Conservation (phyloP, 1,140 invertebrate species). For the Chironomus striatipennis region DNA sequence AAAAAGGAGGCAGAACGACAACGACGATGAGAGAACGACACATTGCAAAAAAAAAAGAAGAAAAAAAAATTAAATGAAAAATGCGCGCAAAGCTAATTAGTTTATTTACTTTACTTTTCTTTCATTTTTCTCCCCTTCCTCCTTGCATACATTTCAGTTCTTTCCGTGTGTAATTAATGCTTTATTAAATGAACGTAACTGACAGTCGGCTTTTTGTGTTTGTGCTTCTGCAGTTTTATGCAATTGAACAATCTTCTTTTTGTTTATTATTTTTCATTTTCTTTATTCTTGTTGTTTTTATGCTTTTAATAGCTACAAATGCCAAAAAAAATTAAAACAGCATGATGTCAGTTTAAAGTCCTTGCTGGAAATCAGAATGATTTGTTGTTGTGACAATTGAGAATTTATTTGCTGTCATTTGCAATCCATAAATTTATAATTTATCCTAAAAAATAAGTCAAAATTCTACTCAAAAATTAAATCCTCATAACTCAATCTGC, state of each 20-base stretch:
- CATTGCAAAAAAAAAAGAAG: neutral
- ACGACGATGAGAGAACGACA: neutral
- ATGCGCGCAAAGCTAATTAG: conserved; percentile 21
- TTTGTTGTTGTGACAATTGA: no score
- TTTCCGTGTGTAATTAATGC: conserved; percentile 18
- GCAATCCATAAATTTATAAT: no score
- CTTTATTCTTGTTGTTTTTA: no score
- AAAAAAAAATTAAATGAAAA: neutral
- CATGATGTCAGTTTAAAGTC: no score
- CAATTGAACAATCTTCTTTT: neutral
- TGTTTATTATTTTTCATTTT: no score
- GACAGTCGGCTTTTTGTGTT: neutral
- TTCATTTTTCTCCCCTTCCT: neutral
- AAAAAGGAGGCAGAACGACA: neutral
- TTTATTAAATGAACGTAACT: conserved; percentile 21
- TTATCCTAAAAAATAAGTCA: no score
- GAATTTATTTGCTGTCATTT: no score
- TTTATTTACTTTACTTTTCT: conserved; percentile 16
- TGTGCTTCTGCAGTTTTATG: neutral
- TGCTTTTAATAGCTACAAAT: no score
- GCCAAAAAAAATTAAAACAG: no score
- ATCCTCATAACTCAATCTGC: no score
- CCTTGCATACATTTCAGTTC: neutral
- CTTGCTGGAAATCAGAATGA: no score
- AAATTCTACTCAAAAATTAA: no score